phyloP scores from a whole-genome alignment of 1,140 invertebrate genomes.

The Caerostris extrusa region DNA sequence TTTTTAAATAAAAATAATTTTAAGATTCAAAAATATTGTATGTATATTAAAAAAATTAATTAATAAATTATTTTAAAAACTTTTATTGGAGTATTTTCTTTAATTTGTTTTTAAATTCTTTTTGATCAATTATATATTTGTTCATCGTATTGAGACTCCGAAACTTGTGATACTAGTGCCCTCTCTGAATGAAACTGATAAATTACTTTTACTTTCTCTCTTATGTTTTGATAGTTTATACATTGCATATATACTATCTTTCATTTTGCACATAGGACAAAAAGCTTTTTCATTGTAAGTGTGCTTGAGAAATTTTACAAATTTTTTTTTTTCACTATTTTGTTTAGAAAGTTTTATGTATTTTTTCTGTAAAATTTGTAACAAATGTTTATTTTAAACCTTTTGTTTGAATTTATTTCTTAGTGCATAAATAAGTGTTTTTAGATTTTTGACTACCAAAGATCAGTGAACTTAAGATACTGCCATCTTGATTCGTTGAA shows the following conservation, averaged over 20 bases:
- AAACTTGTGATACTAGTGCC: background rate
- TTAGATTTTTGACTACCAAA: constrained; percentile 38
- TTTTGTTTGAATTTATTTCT: background rate
- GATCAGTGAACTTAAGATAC: constrained; percentile 73
- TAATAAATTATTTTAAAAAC: too few relatives aligned
- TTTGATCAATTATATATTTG: too few relatives aligned
- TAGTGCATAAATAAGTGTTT: background rate
- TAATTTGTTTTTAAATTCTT: too few relatives aligned
- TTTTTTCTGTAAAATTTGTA: background rate
- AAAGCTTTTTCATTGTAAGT: constrained; percentile 41
- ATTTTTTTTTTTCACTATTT: background rate
- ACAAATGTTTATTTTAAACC: background rate
- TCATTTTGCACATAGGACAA: constrained; percentile 43
- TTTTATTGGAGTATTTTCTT: too few relatives aligned
- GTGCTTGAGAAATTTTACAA: background rate
- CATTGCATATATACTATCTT: background rate
- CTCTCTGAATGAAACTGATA: background rate
- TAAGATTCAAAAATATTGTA: too few relatives aligned
- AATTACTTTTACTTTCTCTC: background rate
- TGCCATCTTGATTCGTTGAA: constrained; percentile 73
- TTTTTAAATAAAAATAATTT: too few relatives aligned
- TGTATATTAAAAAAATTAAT: too few relatives aligned
- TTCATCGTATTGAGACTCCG: too few relatives aligned
- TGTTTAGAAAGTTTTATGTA: background rate
- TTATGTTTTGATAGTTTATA: background rate